Base-by-base conservation (phyloP, 2,113 vertebrate genomes). In the Engraulis encrasicolus region DNA sequence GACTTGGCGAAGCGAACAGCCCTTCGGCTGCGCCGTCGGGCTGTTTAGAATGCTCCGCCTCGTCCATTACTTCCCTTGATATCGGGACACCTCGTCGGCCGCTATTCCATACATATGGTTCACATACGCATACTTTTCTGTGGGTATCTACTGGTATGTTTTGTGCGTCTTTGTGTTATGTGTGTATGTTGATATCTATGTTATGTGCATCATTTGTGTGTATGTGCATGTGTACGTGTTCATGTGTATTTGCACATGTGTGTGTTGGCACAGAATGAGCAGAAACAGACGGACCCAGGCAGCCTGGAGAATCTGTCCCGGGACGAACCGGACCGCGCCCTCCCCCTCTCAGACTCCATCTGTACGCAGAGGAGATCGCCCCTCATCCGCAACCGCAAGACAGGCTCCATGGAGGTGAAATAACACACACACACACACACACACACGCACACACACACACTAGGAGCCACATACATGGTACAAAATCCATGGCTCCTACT, bases 331-430 rank as follows among this genome's bases (percentile, higher is more conserved):
- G 98, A 98, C 87, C 89, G 86, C 0, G 93, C 91, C 0, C 91
- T 94, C 18, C 96, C 96, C 0, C 94, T 95, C 78, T 90, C 93
- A 0, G 98, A 99, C 88, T 94, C 95, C 0, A 90, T 96, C 86
- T 90, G 94, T 91, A 82, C 96, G 14, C 97, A 96, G 81, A 95
- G 95, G 38, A 95, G 91, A 83, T 99, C 98, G 0, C 98, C 97
- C 0, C 95, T 99, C 40, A 96, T 96, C 87, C 96, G 97, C 85
- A 97, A 97, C 79, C 91, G 97, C 18, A 99, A 99, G 92, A 97
- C 98, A 0, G 97, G 98, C 17, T 99, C 98, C 80, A 99, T 99
- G 98, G 98, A 99, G 97, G 98, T 99, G 88, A 87, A 50, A 0
- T 49, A 7, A 5, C 45, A 20, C 11, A 45, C 7, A 14, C 77